These are phyloP conservation scores for Rhynchopsitta pachyrhyncha DNA, from an alignment of 2,113 vertebrate species.

Conservation along the genomic window DNA sequence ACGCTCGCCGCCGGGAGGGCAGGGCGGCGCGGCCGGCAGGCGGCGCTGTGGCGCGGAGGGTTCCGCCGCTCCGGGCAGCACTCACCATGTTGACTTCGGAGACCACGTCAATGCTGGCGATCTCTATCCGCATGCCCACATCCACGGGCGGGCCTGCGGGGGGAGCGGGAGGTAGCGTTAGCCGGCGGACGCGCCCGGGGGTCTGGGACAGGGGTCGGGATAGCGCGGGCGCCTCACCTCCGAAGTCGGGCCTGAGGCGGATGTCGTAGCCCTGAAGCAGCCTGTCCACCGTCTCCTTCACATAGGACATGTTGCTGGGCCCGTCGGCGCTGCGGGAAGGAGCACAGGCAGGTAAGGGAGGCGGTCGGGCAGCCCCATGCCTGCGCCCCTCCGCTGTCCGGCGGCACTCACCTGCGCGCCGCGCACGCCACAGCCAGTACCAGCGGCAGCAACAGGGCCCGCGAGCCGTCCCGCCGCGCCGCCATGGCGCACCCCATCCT, in stretches of 20 bases:
- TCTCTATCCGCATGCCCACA: conserved; percentile 92
- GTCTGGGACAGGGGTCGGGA: not conserved
- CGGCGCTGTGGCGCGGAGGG: conserved; percentile 35
- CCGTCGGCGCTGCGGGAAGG: conserved; percentile 78
- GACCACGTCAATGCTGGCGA: conserved; percentile 93
- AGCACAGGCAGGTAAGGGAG: conserved; percentile 31
- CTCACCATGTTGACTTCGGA: conserved; percentile 97
- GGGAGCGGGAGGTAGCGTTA: not conserved
- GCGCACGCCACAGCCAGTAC: conserved; percentile 80
- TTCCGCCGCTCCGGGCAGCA: not conserved
- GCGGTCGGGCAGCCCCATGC: not conserved
- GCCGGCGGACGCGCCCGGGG: not conserved
- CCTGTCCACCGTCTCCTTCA: conserved; percentile 88
- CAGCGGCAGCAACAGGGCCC: conserved; percentile 75
- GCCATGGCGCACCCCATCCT: conserved; percentile 78
- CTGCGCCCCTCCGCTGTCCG: not conserved
- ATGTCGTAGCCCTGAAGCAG: conserved; percentile 89
- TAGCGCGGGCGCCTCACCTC: conserved; percentile 77
- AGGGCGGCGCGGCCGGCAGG: conserved; percentile 4
- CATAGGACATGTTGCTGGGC: conserved; percentile 89
- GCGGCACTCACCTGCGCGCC: conserved; percentile 56
- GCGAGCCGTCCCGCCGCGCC: conserved; percentile 68
- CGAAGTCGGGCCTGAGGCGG: conserved; percentile 87
- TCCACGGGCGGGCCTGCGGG: conserved; percentile 88
- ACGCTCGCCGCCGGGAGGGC: no score